phyloP scores from a whole-genome alignment of 2,113 vertebrate species.

The Todiramphus chloris region DNA sequence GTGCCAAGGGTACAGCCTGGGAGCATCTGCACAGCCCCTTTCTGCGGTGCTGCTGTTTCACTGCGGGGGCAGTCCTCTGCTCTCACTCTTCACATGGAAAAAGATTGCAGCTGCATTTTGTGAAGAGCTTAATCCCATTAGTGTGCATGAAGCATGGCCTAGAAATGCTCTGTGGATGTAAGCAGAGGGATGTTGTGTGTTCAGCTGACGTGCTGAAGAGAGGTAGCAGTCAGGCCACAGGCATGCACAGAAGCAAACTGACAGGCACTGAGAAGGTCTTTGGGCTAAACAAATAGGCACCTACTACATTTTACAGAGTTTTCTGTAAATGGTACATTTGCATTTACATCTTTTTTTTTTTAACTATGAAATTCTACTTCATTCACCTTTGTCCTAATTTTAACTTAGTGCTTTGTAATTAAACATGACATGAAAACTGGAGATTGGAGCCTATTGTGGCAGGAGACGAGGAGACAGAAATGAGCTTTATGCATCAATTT shows the following conservation, averaged over 20 bases:
- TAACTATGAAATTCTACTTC: neutral
- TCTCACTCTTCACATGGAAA: neutral
- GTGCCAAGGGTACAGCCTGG: neutral
- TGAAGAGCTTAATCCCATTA: constrained; percentile 13
- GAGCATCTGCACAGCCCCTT: accelerated
- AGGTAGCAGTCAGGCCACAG: neutral
- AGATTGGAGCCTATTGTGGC: neutral
- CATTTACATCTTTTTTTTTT: neutral
- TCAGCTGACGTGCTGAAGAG: neutral
- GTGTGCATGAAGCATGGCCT: neutral
- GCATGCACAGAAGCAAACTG: neutral
- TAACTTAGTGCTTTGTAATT: neutral
- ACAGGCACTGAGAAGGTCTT: neutral
- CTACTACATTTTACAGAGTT: neutral
- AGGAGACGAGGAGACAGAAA: neutral
- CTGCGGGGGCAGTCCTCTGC: neutral
- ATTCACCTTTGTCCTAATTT: neutral
- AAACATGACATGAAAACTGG: neutral
- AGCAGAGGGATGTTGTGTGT: neutral
- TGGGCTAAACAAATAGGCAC: neutral
- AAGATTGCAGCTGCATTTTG: neutral
- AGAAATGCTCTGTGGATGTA: neutral
- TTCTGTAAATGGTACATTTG: neutral
- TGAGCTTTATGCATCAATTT: neutral
- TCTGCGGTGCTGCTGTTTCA: neutral